A percentile compares a stretch with the other conserved stretches of the same genome.
Evolutionary conservation across 2,113 vertebrate genomes (phyloP).

Genomic region (Crypturellus undulatus): DNA sequence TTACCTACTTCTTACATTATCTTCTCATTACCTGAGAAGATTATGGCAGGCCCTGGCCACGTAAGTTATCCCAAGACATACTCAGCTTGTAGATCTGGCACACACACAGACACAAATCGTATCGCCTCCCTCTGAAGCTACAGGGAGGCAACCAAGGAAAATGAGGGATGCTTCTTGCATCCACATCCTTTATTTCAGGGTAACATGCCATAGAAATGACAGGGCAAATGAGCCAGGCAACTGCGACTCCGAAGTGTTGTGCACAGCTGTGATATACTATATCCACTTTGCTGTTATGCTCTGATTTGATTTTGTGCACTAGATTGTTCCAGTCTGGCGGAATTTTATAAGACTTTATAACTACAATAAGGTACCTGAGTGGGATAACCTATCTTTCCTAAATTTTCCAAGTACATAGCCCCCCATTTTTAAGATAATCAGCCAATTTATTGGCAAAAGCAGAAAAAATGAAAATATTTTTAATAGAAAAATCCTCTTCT

Average conservation of each 20-base stretch:
- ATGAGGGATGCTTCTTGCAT: constrained; percentile 4
- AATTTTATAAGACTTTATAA: background rate
- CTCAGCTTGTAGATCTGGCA: background rate
- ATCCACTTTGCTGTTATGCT: background rate
- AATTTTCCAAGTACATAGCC: background rate
- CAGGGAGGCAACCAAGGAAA: background rate
- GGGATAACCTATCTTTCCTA: background rate
- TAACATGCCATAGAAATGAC: constrained; percentile 4
- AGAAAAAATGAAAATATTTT: background rate
- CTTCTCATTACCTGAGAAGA: background rate
- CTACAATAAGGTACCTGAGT: background rate
- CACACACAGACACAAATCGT: background rate
- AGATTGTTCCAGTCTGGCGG: background rate
- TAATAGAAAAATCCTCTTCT: background rate
- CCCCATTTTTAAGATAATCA: background rate
- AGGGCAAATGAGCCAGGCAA: background rate
- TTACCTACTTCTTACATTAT: background rate
- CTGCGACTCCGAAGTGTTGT: background rate
- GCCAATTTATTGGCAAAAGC: background rate
- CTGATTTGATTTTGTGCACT: background rate
- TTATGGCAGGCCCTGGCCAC: background rate
- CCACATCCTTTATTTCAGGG: background rate
- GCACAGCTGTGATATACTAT: background rate
- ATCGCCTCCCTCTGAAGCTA: background rate
- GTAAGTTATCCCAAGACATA: background rate